Evolutionary conservation across 2,888 invertebrate genomes (phyloP).

Genomic region (Drosophila leonis): DNA sequence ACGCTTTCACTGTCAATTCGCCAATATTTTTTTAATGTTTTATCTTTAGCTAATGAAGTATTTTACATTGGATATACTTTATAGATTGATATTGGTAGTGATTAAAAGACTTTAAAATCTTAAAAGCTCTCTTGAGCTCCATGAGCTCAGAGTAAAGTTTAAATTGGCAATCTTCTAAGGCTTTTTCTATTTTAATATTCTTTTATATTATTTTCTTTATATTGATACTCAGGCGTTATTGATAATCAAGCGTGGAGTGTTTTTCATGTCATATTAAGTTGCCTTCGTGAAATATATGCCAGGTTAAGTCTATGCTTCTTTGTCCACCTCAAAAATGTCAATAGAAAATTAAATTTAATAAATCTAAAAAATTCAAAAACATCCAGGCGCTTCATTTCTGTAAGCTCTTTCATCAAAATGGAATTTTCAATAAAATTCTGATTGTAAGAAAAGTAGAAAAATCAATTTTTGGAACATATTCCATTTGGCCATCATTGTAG

Average conservation of each 20-base stretch:
- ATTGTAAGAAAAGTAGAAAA: background rate
- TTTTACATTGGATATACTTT: background rate
- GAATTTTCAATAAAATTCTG: background rate
- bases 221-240: background rate
- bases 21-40: background rate
- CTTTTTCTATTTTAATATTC: background rate
- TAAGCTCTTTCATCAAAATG: background rate
- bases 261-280: background rate
- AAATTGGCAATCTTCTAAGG: background rate
- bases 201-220: background rate
- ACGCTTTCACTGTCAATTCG: conserved; percentile 26
- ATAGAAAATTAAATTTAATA: background rate
- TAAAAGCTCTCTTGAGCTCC: too few relatives aligned
- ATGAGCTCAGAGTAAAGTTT: background rate
- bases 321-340: background rate
- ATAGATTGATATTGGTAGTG: background rate
- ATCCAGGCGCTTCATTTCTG: background rate
- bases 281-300: background rate
- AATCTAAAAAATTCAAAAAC: background rate
- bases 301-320: background rate
- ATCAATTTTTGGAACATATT: conserved; percentile 19
- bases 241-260: background rate
- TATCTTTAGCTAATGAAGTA: background rate
- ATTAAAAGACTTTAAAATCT: background rate
- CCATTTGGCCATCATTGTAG: conserved; percentile 7